Conservation (phyloP, 2,797 vertebrate genomes). For the Protonibea diacanthus region DNA sequence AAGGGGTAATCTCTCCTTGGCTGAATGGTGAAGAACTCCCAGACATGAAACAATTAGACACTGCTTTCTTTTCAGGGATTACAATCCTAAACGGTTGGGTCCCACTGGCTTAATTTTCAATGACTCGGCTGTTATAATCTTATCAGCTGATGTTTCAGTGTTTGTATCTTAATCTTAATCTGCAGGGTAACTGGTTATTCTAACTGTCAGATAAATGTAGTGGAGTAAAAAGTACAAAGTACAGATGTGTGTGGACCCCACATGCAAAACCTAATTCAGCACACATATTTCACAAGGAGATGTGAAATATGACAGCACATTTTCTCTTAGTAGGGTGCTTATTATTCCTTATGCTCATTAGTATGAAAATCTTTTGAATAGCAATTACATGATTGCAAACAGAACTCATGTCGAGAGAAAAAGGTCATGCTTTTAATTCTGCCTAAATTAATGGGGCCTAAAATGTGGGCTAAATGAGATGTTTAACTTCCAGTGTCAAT, state of each 20-base stretch:
- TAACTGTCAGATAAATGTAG: too few relatives aligned
- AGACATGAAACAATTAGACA: too few relatives aligned
- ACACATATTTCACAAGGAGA: conserved; percentile 12
- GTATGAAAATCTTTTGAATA: background rate
- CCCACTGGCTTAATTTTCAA: too few relatives aligned
- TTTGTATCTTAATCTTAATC: background rate
- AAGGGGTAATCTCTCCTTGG: too few relatives aligned
- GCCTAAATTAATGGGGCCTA: too few relatives aligned
- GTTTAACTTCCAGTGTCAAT: conserved; percentile 5
- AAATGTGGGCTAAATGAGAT: background rate
- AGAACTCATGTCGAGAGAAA: conserved; percentile 16
- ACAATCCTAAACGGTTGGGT: too few relatives aligned
- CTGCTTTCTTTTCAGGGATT: too few relatives aligned
- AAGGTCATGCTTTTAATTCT: conserved; percentile 14
- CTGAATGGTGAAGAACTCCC: too few relatives aligned
- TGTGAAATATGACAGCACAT: conserved; percentile 7
- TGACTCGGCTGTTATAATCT: background rate
- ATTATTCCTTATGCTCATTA: conserved; percentile 10
- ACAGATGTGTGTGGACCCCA: background rate
- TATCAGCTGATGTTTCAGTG: background rate
- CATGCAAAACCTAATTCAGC: conserved; percentile 4
- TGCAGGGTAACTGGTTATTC: background rate
- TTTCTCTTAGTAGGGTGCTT: conserved; percentile 3
- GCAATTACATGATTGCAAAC: conserved; percentile 24
- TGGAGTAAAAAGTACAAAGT: too few relatives aligned